Conservation (phyloP, 1,140 invertebrate species). For the Nebria ingens region DNA sequence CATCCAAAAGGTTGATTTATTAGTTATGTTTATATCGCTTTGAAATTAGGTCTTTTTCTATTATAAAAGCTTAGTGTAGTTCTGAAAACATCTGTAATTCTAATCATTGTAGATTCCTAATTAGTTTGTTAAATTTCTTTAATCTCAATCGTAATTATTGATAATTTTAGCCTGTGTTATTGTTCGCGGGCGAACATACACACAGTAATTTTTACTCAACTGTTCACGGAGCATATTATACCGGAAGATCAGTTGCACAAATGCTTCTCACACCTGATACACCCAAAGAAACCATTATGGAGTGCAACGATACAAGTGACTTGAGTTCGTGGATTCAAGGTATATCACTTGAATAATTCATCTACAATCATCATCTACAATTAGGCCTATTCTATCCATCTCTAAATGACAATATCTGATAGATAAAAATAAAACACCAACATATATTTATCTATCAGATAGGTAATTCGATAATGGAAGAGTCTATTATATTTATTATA, state of each 20-base stretch:
- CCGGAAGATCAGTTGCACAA: slow-evolving; percentile 76
- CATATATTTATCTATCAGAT: too few species aligned
- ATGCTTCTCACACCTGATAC: slow-evolving; percentile 48
- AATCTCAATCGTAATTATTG: slow-evolving; percentile 1
- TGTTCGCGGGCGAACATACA: slow-evolving; percentile 92
- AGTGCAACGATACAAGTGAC: slow-evolving; percentile 60
- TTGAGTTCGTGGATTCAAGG: slow-evolving; percentile 79
- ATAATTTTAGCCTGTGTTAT: slow-evolving; percentile 55
- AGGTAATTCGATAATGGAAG: too few species aligned
- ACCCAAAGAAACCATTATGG: slow-evolving; percentile 48
- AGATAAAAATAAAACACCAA: too few species aligned
- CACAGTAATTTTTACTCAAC: slow-evolving; percentile 91
- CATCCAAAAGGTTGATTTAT: too few species aligned
- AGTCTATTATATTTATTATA: too few species aligned
- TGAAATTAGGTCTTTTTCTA: slow-evolving; percentile 6
- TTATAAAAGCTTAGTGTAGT: slow-evolving; percentile 1
- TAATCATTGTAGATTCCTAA: neutral
- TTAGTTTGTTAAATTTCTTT: neutral
- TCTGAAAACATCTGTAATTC: neutral
- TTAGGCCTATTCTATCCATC: too few species aligned
- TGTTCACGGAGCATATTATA: slow-evolving; percentile 86
- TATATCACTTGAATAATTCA: slow-evolving; percentile 48
- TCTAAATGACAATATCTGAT: too few species aligned
- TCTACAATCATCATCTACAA: too few species aligned
- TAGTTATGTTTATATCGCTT: too few species aligned